Conservation (phyloP, 1,140 invertebrate species). For the Agrilus planipennis region DNA sequence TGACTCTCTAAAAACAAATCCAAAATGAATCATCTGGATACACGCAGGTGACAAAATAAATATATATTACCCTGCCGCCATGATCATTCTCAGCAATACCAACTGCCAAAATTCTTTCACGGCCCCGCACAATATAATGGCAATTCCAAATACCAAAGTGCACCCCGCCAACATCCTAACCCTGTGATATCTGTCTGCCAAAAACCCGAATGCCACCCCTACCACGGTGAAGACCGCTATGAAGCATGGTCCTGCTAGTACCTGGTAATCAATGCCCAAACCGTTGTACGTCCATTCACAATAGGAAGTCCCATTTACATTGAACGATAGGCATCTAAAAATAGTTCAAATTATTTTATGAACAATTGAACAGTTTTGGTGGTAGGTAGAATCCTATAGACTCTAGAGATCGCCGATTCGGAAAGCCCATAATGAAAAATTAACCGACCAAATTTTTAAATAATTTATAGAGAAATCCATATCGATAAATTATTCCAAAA, state of each 20-base stretch:
- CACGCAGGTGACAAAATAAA: neutral
- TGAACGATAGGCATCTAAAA: constrained; percentile 50
- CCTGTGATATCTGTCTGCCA: constrained; percentile 68
- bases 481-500: too few species aligned
- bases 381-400: too few species aligned
- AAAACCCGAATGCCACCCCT: constrained; percentile 73
- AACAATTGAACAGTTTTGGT: too few species aligned
- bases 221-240: constrained; percentile 82
- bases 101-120: constrained; percentile 86
- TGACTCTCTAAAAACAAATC: constrained; percentile 53
- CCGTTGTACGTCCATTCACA: constrained; percentile 92
- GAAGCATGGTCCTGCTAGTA: constrained; percentile 83
- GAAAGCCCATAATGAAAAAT: too few species aligned
- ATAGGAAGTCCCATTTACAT: constrained; percentile 55
- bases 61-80: constrained; percentile 62
- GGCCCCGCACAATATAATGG: constrained; percentile 69
- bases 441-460: too few species aligned
- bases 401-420: too few species aligned
- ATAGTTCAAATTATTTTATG: constrained; percentile 1
- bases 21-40: neutral
- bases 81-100: constrained; percentile 71
- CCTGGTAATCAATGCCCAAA: constrained; percentile 81
- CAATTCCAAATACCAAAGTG: constrained; percentile 67
- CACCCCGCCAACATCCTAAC: constrained; percentile 63
- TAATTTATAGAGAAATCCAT: too few species aligned